Percentiles rank a stretch among this genome's conserved stretches.
phyloP scores from a whole-genome alignment of 2,113 vertebrate species.

The Enhydra lutris region DNA sequence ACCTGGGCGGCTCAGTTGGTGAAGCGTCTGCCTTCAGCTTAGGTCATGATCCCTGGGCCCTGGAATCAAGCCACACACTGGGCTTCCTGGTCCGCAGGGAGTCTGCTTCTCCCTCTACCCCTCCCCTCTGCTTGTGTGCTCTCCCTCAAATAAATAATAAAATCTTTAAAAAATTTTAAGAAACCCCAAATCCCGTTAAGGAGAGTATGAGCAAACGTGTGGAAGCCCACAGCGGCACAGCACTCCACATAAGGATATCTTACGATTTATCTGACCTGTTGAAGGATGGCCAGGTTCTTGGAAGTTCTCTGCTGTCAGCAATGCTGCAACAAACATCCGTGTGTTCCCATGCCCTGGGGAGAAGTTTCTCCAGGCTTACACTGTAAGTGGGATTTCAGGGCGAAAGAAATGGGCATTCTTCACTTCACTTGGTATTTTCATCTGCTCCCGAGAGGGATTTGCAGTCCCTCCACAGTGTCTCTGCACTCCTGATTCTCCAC shows the following conservation, averaged over 20 bases:
- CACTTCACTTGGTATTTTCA: background rate
- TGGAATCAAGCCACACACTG: background rate
- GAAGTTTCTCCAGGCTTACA: background rate
- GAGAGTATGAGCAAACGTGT: accelerated
- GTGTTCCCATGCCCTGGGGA: background rate
- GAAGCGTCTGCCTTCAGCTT: background rate
- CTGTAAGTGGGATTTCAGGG: background rate
- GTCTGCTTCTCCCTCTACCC: background rate
- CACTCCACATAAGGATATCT: too few relatives aligned
- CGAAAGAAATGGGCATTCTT: background rate
- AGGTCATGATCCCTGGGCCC: too few relatives aligned
- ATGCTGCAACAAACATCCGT: background rate
- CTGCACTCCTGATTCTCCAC: accelerated
- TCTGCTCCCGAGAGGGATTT: too few relatives aligned
- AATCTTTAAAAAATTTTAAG: background rate
- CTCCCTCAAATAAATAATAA: background rate
- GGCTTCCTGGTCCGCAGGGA: background rate
- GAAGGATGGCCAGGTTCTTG: background rate
- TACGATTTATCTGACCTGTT: background rate
- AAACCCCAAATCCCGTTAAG: background rate
- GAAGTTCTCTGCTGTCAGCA: background rate
- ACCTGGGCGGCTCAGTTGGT: background rate
- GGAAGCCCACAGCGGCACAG: accelerated
- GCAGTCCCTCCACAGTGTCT: accelerated
- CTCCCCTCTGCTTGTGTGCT: background rate